Evolutionary conservation across 2,113 vertebrate species (phyloP).

Genomic region (Ictidomys tridecemlineatus): DNA sequence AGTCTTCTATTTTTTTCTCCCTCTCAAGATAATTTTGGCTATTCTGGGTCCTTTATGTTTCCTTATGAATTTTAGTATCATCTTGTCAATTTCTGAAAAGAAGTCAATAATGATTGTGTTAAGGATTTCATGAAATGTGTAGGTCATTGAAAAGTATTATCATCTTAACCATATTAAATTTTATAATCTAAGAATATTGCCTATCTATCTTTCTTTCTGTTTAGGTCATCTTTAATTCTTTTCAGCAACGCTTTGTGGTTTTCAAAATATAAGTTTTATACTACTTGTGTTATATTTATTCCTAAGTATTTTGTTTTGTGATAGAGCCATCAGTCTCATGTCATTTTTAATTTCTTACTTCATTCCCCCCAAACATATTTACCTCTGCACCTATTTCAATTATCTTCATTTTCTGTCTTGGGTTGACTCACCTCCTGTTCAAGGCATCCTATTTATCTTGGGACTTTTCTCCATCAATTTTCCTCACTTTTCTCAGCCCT

Average conservation of each 20-base stretch:
- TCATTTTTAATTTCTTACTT: background rate
- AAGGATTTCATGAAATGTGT: background rate
- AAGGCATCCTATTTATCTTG: background rate
- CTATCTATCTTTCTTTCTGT: background rate
- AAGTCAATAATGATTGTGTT: background rate
- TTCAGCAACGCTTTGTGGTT: background rate
- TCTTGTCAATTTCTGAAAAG: slow-evolving; percentile 24
- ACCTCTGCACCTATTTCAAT: background rate
- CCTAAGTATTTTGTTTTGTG: background rate
- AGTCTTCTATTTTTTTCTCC: background rate
- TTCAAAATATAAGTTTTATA: background rate
- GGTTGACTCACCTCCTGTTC: background rate
- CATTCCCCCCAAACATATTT: background rate
- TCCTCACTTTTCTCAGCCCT: no score
- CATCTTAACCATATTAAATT: background rate
- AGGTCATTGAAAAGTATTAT: background rate
- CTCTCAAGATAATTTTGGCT: background rate
- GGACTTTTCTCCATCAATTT: background rate
- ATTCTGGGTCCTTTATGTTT: background rate
- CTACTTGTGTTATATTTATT: background rate
- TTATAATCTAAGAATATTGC: background rate
- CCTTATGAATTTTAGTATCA: background rate
- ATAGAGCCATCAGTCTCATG: background rate
- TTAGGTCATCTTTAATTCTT: background rate
- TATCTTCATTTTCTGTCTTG: background rate